Conservation (phyloP, 2,113 vertebrate genomes). For the Plotosus lineatus region DNA sequence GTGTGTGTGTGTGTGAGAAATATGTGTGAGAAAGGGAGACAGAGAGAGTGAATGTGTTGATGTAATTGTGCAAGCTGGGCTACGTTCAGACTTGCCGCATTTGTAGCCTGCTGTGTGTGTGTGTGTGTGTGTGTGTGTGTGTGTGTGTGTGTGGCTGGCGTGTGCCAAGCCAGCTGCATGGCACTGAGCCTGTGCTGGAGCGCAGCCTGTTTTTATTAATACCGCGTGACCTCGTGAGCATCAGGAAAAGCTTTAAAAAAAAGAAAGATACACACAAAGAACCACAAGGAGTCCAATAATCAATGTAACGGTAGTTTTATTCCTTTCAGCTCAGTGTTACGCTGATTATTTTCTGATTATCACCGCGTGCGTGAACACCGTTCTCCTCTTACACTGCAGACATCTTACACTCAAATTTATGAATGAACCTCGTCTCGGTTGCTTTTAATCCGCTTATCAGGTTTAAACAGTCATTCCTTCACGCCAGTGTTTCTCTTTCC, state of each 20-base stretch:
- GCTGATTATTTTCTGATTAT: too few species aligned
- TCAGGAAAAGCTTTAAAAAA: conserved; percentile 43
- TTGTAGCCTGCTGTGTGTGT: conserved; percentile 20
- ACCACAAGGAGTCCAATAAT: too few species aligned
- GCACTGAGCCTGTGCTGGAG: conserved; percentile 48
- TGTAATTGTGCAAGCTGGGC: conserved; percentile 37
- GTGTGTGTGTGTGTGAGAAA: not conserved
- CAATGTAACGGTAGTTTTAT: too few species aligned
- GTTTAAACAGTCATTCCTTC: too few species aligned
- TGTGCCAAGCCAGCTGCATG: conserved; percentile 49
- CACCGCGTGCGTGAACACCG: too few species aligned
- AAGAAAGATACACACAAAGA: too few species aligned
- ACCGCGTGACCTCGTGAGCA: conserved; percentile 43
- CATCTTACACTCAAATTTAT: too few species aligned
- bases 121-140: conserved; percentile 49
- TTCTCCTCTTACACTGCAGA: not conserved
- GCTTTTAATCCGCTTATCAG: too few species aligned
- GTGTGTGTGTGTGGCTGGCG: conserved; percentile 30
- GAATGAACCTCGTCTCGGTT: too few species aligned
- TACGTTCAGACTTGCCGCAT: conserved; percentile 33
- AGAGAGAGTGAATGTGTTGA: not conserved
- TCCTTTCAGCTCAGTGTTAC: too few species aligned
- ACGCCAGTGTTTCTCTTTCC: not conserved
- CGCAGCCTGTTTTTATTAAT: too few species aligned
- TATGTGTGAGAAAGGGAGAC: too few species aligned